phyloP scores from a whole-genome alignment of 2,888 invertebrate species.

The Ametastegia equiseti region DNA sequence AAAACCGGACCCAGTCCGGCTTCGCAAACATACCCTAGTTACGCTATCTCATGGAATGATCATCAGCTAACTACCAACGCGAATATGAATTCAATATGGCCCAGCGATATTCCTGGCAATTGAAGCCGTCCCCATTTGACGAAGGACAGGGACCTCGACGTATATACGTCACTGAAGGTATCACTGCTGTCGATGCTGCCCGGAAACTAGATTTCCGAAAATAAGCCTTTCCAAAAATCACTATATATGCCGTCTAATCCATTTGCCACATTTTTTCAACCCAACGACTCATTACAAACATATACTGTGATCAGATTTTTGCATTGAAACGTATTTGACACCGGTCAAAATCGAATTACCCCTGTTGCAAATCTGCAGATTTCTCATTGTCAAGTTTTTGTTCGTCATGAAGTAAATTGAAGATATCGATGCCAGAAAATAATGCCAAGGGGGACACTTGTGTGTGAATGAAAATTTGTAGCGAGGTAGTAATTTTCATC shows the following conservation, averaged over 20 bases:
- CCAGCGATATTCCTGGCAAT: conserved; percentile 66
- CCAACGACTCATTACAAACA: too few relatives aligned
- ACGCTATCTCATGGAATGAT: conserved; percentile 69
- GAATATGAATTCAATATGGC: conserved; percentile 73
- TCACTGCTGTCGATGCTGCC: background rate
- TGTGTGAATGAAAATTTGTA: background rate
- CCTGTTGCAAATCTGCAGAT: too few relatives aligned
- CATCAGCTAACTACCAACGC: conserved; percentile 48
- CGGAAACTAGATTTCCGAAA: background rate
- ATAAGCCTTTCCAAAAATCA: too few relatives aligned
- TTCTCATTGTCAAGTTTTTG: background rate
- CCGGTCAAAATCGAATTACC: too few relatives aligned
- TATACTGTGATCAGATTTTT: too few relatives aligned
- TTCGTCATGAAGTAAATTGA: too few relatives aligned
- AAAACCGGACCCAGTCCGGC: conserved; percentile 56
- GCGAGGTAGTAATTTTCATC: background rate
- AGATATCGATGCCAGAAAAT: background rate
- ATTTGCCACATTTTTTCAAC: background rate
- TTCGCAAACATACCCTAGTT: conserved; percentile 69
- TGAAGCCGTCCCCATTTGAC: conserved; percentile 56
- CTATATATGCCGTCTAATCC: background rate
- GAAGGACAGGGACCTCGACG: background rate
- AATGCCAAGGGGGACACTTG: background rate
- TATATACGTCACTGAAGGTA: background rate
- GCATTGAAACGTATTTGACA: too few relatives aligned